Evolutionary conservation across 2,888 invertebrate genomes (phyloP), one percentile per base, ranked within the genome.

Genomic region (Diadegma fenestrale): DNA sequence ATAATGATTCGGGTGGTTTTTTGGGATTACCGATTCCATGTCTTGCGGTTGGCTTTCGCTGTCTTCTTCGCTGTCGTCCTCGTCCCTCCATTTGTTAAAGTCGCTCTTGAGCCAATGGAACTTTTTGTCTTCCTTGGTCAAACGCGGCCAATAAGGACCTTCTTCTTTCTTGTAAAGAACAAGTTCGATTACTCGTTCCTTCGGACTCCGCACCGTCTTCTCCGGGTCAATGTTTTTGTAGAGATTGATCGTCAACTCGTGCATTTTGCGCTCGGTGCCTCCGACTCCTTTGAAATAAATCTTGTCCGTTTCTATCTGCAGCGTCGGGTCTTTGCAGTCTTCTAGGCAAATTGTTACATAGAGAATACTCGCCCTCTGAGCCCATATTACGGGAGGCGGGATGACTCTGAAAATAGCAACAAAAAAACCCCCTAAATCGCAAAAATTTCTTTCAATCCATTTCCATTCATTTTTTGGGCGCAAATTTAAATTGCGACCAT

Each of bases 1-100:
- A 37, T 37, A 10, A 2, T 4, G 4, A 30, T 37, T 37, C 7
- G 37, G 0, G 10, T 37, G 8, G 7, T 37, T 37, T 1, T 7
- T 37, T 37, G 37, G 51, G 19, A 86, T 26, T 87, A 88, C 94
- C 94, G 82, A 69, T 83, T 92, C 94, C 68, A 90, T 90, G 41
- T 83, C 89, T 37, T 86, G 86, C 12, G 87, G 87, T 64, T 86
- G 87, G 66, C 87, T 89, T 48, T 89, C 91, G 79, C 84, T 96
- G 89, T 98, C 98, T 89, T 97, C 97, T 12, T 97, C 98, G 78
- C 97, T 98, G 86, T 99, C 99, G 92, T 98, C 98, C 94, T 99
- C 99, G 95, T 99, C 99, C 94, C 96, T 97, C 99, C 99, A 99
- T 95, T 99, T 99, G 93, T 98, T 98, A 94, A 99, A 99, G 94